Percentiles rank a stretch among this genome's conserved stretches.
These are phyloP conservation scores for Brenthis hecate DNA, from an alignment of 2,888 invertebrate species.

Conservation along the genomic window DNA sequence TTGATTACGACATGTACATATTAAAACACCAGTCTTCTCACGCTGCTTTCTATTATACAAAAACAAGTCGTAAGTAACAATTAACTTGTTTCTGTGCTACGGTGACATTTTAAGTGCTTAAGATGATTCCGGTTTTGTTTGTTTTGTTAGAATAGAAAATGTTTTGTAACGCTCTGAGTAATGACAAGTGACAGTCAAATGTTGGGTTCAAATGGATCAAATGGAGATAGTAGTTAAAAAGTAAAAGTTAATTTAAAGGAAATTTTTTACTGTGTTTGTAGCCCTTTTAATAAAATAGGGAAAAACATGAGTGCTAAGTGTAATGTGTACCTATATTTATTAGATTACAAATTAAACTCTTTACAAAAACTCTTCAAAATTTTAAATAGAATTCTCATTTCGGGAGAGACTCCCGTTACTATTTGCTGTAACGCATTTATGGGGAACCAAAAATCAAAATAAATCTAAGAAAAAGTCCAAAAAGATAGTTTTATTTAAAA, in stretches of 20 bases:
- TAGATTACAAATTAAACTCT: too few species aligned
- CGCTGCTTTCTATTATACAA: conserved; percentile 39
- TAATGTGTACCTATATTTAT: too few species aligned
- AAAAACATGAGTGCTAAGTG: neutral
- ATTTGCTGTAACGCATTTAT: too few species aligned
- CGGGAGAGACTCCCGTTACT: too few species aligned
- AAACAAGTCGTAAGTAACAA: conserved; percentile 37
- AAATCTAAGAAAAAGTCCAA: neutral
- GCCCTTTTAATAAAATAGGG: neutral
- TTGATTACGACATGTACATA: conserved; percentile 35
- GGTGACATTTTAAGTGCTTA: conserved; percentile 28
- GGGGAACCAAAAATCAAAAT: too few species aligned
- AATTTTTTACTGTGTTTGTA: neutral
- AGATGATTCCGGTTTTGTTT: conserved; percentile 27
- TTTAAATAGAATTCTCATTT: too few species aligned
- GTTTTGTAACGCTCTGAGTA: conserved; percentile 17
- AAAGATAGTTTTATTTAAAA: too few species aligned
- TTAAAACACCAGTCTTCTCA: conserved; percentile 35
- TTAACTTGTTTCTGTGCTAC: conserved; percentile 31
- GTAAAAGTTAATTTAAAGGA: neutral
- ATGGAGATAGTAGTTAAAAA: neutral
- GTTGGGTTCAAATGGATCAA: conserved; percentile 7
- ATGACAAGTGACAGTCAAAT: conserved; percentile 4
- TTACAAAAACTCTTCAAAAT: too few species aligned
- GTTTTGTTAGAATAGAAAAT: conserved; percentile 16